Base-by-base conservation (phyloP, 2,113 vertebrate species). In the Cercopithecus mona region DNA sequence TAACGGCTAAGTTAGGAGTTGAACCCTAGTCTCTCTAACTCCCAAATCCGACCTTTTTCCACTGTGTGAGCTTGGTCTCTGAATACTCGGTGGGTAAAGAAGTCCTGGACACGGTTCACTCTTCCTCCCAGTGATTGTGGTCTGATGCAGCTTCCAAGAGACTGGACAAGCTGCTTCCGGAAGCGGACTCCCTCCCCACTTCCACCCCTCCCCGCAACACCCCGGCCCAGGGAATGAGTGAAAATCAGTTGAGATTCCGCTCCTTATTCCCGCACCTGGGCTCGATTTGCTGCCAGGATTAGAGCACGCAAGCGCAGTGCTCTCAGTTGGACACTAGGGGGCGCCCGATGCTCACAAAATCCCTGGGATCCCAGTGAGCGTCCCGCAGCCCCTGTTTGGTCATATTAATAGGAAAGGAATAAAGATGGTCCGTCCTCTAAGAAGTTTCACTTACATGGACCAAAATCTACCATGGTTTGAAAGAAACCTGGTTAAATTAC, bases 291-390 rank as follows among this genome's bases (percentile, higher is more conserved):
- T 23, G 85, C 38, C 81, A 43, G 4, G 5, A 57, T 45, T 23
- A 32, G 81, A 80, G 4, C 13, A 12, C 3, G n/a, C 23, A 23
- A 92, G 16, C 5, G 22, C 68, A 76, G 14, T 84, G 50, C 59
- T 81, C n/a, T 10, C 40, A 61, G 2, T 9, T 59, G 55, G 76
- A 45, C 97, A 80, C 83, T 30, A 96, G 96, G 59, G 59, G 96
- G 90, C 70, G 23, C 64, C 22, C 1, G 25, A 22, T 35, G 48
- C 72, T 68, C 80, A 88, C n/a, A 93, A 70, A 93, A 96, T 38
- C 32, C 23, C 23, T 66, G 72, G 16, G 38, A 52, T 55, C 40
- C 18, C 30, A 6, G 40, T 5, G 13, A 45, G n/a, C 4, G 8
- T 11, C n/a, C 5, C 0, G 43, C 4, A 14, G 16, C 8, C 30